Percentiles rank a stretch among this genome's conserved stretches.
These are phyloP conservation scores for Phoebastria nigripes DNA, from an alignment of 2,797 vertebrate species.

Conservation along the genomic window DNA sequence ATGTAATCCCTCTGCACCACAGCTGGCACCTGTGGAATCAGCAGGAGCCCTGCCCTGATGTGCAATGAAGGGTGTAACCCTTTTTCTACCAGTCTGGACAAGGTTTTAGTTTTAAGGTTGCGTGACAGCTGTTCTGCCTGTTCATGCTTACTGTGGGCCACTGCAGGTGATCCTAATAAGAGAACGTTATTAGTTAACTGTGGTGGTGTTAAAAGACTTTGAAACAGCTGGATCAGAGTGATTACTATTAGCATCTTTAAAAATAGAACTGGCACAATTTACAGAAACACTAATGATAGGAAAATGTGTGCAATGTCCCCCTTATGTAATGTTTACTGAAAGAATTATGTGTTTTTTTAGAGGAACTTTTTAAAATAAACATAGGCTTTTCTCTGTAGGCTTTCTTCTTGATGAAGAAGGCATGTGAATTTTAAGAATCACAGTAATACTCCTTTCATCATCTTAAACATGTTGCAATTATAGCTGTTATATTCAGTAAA, in stretches of 20 bases:
- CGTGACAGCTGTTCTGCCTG: rapidly evolving
- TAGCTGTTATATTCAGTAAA: neutral
- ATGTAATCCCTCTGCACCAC: neutral
- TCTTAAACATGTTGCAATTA: neutral
- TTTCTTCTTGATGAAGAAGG: neutral
- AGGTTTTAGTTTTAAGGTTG: neutral
- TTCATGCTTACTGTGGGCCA: rapidly evolving
- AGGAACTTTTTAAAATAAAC: slow-evolving; percentile 12
- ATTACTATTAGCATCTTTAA: neutral
- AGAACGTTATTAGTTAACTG: neutral
- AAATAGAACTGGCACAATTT: slow-evolving; percentile 14
- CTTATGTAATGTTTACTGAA: slow-evolving; percentile 19
- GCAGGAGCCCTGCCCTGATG: neutral
- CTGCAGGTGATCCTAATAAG: neutral
- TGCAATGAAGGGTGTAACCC: neutral
- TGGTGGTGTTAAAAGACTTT: neutral
- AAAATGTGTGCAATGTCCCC: neutral
- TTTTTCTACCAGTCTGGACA: rapidly evolving
- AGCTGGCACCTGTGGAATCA: neutral
- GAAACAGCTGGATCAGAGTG: neutral
- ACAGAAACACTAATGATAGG: neutral
- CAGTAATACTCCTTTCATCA: neutral
- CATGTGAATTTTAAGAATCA: neutral
- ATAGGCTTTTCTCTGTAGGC: neutral
- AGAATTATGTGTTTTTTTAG: slow-evolving; percentile 1